A percentile compares a stretch with the other conserved stretches of the same genome.
Conservation (phyloP, 2,797 vertebrate genomes). For the Streptopelia turtur region DNA sequence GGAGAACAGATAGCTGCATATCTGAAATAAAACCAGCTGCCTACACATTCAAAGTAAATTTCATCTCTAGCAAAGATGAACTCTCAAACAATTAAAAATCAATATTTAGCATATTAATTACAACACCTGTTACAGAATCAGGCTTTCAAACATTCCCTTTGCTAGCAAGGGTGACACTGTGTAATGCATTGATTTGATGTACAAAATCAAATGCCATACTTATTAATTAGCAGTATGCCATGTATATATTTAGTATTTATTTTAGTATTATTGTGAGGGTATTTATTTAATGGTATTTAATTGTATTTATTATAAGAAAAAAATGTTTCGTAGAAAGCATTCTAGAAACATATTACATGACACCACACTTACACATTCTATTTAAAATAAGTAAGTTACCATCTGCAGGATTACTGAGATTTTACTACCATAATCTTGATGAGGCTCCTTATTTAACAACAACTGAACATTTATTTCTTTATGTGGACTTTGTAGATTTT, state of each 20-base stretch:
- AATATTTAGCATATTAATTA: slow-evolving; percentile 47
- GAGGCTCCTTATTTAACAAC: neutral
- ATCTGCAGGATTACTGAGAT: neutral
- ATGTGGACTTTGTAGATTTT: neutral
- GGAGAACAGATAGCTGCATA: neutral
- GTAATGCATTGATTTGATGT: neutral
- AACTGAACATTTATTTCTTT: neutral
- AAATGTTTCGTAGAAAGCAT: neutral
- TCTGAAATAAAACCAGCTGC: slow-evolving; percentile 18
- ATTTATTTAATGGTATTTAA: neutral
- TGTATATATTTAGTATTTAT: neutral
- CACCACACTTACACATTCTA: neutral
- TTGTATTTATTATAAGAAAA: neutral
- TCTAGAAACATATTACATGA: neutral
- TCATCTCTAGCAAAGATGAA: slow-evolving; percentile 38
- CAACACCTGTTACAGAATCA: slow-evolving; percentile 62
- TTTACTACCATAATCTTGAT: neutral
- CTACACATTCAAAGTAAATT: slow-evolving; percentile 26
- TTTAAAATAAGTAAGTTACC: neutral
- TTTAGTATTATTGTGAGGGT: neutral
- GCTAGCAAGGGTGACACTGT: neutral
- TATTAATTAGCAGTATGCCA: neutral
- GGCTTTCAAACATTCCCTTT: slow-evolving; percentile 62
- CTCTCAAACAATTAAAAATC: slow-evolving; percentile 25
- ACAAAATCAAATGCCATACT: neutral